Base-by-base conservation (phyloP, 2,797 vertebrate species). In the Syngnathus acus region DNA sequence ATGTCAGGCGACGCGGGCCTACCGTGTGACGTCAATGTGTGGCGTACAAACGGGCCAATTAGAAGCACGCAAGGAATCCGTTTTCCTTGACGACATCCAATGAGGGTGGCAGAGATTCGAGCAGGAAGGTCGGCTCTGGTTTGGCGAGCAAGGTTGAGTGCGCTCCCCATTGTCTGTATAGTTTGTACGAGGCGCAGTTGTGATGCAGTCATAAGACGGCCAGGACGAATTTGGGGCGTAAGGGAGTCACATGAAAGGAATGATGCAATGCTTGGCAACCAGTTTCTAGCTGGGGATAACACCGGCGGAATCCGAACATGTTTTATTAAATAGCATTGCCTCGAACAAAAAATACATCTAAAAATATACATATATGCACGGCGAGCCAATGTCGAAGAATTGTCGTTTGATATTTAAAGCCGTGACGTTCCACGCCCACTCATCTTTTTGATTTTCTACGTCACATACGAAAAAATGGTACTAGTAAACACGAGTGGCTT, bases 231-330 rank as follows among this genome's bases (percentile, higher is more conserved):
- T 89, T 92, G 91, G 92, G 92, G 91, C 92, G 91, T 91, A 90
- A 88, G 90, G 90, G 92, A 93, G 91, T 93, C 92, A 92, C 91
- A 92, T 93, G 91, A 93, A 92, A 92, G 91, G 91, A 92, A 92
- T 93, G 92, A 93, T 93, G 92, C 92, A 93, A 93, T 91, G 88
- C 87, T 90, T 93, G 91, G 92, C 92, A 93, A 93, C 92, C 89
- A 80, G 82, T 92, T 93, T 93, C 92, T 89, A 92, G 90, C 90
- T 86, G 86, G 90, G 90, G 91, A 93, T 92, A 92, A 93, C 90
- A 92, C 89, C 89, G 90, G 91, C 90, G 88, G 89, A 92, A 89
- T 84, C 89, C 86, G 89, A 92, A 86, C 91, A 93, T 93, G 91
- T 92, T 93, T 93, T 93, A 93, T 93, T 93, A 90, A 93, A 91